Base-by-base conservation (phyloP, 2,888 invertebrate species). In the Azorinus chamasolen region DNA sequence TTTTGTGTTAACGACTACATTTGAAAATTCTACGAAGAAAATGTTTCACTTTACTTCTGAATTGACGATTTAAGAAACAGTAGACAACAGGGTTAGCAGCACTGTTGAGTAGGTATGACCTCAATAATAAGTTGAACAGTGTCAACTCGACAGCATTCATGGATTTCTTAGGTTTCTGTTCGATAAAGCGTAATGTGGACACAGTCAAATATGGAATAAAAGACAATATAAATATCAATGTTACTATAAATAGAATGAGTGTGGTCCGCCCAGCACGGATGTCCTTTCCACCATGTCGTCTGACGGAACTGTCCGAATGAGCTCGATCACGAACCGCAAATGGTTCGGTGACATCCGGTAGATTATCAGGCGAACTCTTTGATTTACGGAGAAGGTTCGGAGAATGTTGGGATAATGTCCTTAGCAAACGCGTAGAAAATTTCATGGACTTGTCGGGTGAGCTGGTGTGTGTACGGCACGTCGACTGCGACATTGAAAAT, bases 61-160 rank as follows among this genome's bases (percentile, higher is more conserved):
- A 81, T 27, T 81, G 71, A 25, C 72, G 51, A 37, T 81, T 86
- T 3, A 80, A 58, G 51, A 84, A 84, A 51, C 83, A 83, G 53
- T 85, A 86, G 3, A 85, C 81, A 1, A 87, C 24, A 1, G 87
- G 87, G 50, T 87, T 87, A 3, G 82, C 71, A n/a, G 85, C 87
- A 55, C 84, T 85, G 39, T 79, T 83, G 20, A 85, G 37, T 1
- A 83, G 63, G 53, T 85, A 87, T 0, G 87, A 85, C 18, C 87
- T 63, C 27, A 85, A 55, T 8, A 80, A 80, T 10, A 87, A 50
- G 32, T 87, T 79, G 62, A 80, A 87, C 0, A 84, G 41, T 10
- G 66, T 77, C 57, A 76, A 63, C 32, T 75, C 75, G 5, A 71
- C 46, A n/a, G 54, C 41, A 4, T 73, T 62, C 46, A 84, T 70